A percentile compares a stretch with the other conserved stretches of the same genome.
These are phyloP conservation scores for Saccopteryx leptura DNA, from an alignment of 2,113 vertebrate species.

Conservation along the genomic window DNA sequence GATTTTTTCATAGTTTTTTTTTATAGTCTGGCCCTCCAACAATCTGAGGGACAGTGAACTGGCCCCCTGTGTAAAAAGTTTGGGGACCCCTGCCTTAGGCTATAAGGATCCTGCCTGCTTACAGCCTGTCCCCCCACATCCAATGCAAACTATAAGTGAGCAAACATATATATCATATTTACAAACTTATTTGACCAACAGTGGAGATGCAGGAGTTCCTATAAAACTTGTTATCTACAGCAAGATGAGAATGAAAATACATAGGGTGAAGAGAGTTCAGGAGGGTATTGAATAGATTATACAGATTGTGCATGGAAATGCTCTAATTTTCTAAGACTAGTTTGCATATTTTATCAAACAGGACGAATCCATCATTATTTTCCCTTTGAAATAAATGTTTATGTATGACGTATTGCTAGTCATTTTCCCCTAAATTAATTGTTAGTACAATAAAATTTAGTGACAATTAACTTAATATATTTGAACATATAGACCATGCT, in stretches of 20 bases:
- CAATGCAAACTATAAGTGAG: too few species aligned
- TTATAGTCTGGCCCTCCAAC: too few species aligned
- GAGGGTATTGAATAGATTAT: conserved; percentile 73
- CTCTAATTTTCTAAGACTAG: conserved; percentile 80
- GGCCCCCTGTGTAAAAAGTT: too few species aligned
- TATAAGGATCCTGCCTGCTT: too few species aligned
- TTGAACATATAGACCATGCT: conserved; percentile 72
- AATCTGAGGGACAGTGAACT: too few species aligned
- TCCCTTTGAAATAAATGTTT: conserved; percentile 85
- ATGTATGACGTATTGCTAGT: conserved; percentile 78
- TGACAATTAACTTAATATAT: conserved; percentile 84
- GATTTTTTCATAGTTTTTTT: too few species aligned
- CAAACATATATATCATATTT: too few species aligned
- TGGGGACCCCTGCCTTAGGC: too few species aligned
- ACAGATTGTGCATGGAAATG: conserved; percentile 71
- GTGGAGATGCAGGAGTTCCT: not conserved
- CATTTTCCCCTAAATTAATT: conserved; percentile 82
- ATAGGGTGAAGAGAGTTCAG: conserved; percentile 40
- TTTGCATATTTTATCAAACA: conserved; percentile 84
- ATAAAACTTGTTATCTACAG: conserved; percentile 63
- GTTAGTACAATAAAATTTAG: conserved; percentile 78
- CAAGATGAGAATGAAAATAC: conserved; percentile 62
- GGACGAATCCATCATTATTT: conserved; percentile 84
- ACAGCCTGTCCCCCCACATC: too few species aligned
- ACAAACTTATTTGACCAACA: too few species aligned